These are phyloP conservation scores for Mimachlamys varia DNA, from an alignment of 2,888 invertebrate genomes.

Conservation along the genomic window DNA sequence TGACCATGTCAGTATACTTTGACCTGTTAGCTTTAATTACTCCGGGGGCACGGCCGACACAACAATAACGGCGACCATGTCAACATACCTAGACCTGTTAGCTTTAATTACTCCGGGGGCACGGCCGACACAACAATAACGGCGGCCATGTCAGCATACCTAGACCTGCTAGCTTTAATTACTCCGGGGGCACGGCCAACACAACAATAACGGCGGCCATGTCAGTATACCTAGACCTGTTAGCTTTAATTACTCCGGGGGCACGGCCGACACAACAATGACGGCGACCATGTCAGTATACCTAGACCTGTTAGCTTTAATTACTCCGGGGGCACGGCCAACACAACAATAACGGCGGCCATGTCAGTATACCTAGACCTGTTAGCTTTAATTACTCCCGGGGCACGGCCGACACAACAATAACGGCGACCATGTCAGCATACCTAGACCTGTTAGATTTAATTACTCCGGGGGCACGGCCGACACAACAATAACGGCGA, in stretches of 20 bases:
- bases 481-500: not conserved
- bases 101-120: not conserved
- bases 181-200: not conserved
- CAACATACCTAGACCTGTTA: not conserved
- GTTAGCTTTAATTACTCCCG: not conserved
- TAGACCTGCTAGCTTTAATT: not conserved
- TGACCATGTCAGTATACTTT: not conserved
- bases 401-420: not conserved
- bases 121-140: not conserved
- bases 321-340: not conserved
- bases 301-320: not conserved
- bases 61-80: not conserved
- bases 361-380: not conserved
- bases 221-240: not conserved
- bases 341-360: not conserved
- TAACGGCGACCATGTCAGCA: not conserved
- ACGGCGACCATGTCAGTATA: not conserved
- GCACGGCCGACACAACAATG: not conserved
- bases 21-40: not conserved
- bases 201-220: not conserved
- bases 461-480: not conserved
- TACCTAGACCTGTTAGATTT: not conserved
- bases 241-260: not conserved
- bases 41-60: not conserved
- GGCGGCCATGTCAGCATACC: not conserved